phyloP scores from a whole-genome alignment of 2,888 invertebrate genomes.

The Stenoptilia bipunctidactyla region DNA sequence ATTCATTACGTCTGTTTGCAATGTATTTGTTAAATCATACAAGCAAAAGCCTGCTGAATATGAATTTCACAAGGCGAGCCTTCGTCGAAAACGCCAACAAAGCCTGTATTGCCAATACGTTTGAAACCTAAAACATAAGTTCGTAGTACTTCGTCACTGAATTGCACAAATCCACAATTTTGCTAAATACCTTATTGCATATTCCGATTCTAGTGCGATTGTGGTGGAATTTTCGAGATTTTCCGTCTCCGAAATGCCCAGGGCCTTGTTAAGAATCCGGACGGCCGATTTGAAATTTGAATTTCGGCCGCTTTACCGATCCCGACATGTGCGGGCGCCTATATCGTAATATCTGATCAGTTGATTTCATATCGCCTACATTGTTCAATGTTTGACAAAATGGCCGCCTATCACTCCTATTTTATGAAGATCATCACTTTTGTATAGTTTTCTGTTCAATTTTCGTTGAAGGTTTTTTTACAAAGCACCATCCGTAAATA shows the following conservation, averaged over 20 bases:
- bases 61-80: too few relatives aligned
- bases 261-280: constrained; percentile 59
- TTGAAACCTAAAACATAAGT: constrained; percentile 15
- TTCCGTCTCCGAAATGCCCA: constrained; percentile 40
- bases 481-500: too few relatives aligned
- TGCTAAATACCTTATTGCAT: constrained; percentile 59
- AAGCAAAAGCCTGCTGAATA: too few relatives aligned
- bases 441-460: too few relatives aligned
- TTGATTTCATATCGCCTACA: background rate
- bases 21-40: too few relatives aligned
- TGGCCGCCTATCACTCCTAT: too few relatives aligned
- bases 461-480: too few relatives aligned
- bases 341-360: background rate
- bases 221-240: constrained; percentile 61
- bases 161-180: constrained; percentile 25
- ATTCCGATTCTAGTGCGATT: constrained; percentile 55
- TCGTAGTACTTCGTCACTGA: constrained; percentile 3
- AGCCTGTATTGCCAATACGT: too few relatives aligned
- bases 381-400: too few relatives aligned
- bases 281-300: constrained; percentile 36
- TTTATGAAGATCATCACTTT: too few relatives aligned
- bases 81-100: too few relatives aligned
- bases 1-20: too few relatives aligned
- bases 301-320: constrained; percentile 32
- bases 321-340: constrained; percentile 30